Base-by-base conservation (phyloP, 1,140 invertebrate genomes). In the Caenorhabditis briggsae region DNA sequence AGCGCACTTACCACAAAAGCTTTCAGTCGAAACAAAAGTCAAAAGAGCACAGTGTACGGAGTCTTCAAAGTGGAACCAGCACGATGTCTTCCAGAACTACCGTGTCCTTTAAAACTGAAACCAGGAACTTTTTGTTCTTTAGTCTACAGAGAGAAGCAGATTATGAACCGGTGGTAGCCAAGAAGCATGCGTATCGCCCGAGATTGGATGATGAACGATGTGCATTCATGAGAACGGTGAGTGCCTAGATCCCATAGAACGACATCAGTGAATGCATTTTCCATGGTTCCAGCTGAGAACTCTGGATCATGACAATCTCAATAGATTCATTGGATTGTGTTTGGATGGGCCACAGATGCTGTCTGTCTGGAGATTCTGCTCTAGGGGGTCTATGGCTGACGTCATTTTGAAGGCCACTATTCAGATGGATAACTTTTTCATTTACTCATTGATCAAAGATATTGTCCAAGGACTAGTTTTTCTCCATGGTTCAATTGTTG, bases 261-360 rank as follows among this genome's bases (percentile, higher is more conserved):
- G n/a, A n/a, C 8, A 8, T 8, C 0, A 70, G 1, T 14, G 16
- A 9, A 50, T 46, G 16, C 14, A 46, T n/a, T n/a, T n/a, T n/a
- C n/a, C n/a, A n/a, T 70, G 14, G 2, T 83, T 87, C 55, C 55
- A 88, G 87, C 23, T 88, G 23, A 82, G 90, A 23, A 82, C 88
- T 25, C 84, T 92, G 56, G 90, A 91, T 25, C 86, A 91, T 82
- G 90, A 91, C 58, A 91, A 91, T 70, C 59, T 90, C 20, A 90
- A 92, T 56, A 48, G 89, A 5, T 90, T 90, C 41, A 25, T 90
- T 33, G 89, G 90, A 16, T 55, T 91, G 2, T 91, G 88, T 55
- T 43, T 88, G 16, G 83, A 91, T 78, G 89, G 85, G 6, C 89
- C 90, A 9, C 82, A 65, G 74, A 65, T 92, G 23, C 86, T 88